These are phyloP conservation scores for Amazona guildingii DNA, from an alignment of 2,113 vertebrate species.

Conservation along the genomic window DNA sequence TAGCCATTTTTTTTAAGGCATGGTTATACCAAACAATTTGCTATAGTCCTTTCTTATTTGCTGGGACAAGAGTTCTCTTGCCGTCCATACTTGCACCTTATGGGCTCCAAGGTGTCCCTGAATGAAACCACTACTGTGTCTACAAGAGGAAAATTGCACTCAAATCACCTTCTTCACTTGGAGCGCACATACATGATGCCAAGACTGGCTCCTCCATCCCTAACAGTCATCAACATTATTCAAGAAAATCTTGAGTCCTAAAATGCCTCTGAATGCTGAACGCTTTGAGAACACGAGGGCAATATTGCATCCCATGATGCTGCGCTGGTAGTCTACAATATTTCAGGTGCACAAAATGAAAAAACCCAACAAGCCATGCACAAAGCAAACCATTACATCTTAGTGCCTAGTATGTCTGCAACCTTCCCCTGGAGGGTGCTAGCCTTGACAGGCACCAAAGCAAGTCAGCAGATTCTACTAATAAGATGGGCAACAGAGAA, in stretches of 20 bases:
- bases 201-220: not conserved
- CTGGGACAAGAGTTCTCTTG: not conserved
- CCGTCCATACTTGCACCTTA: not conserved
- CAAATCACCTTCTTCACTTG: not conserved
- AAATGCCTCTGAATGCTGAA: not conserved
- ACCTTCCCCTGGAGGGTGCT: not conserved
- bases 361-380: not conserved
- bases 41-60: not conserved
- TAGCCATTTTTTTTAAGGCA: not conserved
- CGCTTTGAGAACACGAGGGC: not conserved
- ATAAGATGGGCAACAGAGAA: not conserved
- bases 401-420: not conserved
- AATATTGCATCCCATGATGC: rapidly evolving
- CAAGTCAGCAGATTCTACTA: not conserved
- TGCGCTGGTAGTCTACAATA: not conserved
- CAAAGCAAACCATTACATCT: not conserved
- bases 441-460: not conserved
- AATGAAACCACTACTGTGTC: not conserved
- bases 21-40: not conserved
- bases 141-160: not conserved
- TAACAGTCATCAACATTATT: not conserved
- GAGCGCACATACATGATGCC: not conserved
- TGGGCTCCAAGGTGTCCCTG: not conserved
- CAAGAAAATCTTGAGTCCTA: not conserved
- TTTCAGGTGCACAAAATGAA: not conserved